Base-by-base conservation (phyloP, 30 jellyfish, hydroid and myxozoan species). In the Rhopilema esculentum region DNA sequence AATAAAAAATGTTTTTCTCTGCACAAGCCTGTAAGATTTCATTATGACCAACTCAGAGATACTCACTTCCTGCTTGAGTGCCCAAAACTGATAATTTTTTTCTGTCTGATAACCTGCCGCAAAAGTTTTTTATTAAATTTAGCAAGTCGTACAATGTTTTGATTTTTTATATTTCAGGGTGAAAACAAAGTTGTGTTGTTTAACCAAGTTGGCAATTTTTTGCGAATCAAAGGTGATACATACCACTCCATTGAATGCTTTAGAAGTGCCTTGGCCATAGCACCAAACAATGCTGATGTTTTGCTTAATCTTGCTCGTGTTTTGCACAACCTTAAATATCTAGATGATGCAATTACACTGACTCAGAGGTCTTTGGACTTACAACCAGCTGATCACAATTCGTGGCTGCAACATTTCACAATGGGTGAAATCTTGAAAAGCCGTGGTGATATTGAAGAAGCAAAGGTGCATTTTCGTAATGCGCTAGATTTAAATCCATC, bases 401-500 rank as follows among this genome's bases (percentile, higher is more conserved):
- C 97, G 8, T 95, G 99, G 99, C 96, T 95, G 40, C 99, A 89
- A 71, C 97, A 90, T 69, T 95, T 85, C 91, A 85, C 97, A 6
- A 49, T 95, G 84, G 99, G 97, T 24, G 97, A 95, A 67, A 85
- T 89, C 16, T 66, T 88, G 40, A 92, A 82, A 74, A 49, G 83
- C 48, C 89, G 84, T 0, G 99, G 97, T 0, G 97, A 95, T 48
- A 22, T 82, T 15, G 97, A 90, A 49, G 80, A 82, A 49, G 97
- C 99, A 17, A 84, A 82, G 49, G 64, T 53, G 40, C 97, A 90
- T 72, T 86, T 85, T 77, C 91, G 91, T 24, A 89, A 70, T 67
- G 97, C 99, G 20, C 68, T 86, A 32, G 97, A 86, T 52, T 73
- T 89, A 69, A 95, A 95, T 75, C 99, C 99, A 0, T 80, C 97